Conservation (phyloP, 2,113 vertebrate genomes). For the Brachyhypopomus occidentalis region DNA sequence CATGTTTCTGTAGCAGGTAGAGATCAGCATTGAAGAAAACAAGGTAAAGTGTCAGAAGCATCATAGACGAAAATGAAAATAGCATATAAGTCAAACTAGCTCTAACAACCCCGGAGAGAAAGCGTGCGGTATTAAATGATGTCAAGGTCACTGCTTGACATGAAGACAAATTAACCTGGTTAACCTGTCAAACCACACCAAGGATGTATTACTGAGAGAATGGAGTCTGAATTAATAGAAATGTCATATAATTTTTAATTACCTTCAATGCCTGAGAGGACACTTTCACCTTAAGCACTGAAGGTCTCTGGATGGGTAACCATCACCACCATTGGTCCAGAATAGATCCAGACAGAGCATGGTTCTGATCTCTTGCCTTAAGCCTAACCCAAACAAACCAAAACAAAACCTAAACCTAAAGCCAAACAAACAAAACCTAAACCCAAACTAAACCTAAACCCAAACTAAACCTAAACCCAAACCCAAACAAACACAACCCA, state of each 20-base stretch:
- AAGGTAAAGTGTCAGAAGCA: not conserved
- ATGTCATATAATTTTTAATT: conserved; percentile 74
- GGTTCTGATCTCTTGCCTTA: no score
- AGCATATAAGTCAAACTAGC: not conserved
- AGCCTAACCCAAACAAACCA: not conserved
- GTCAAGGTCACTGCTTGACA: conserved; percentile 67
- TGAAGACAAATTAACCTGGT: conserved; percentile 63
- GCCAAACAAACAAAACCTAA: not conserved
- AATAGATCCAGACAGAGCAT: not conserved
- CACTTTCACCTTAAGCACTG: conserved; percentile 60
- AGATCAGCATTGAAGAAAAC: not conserved
- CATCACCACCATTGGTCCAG: conserved; percentile 38
- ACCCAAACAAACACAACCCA: not conserved
- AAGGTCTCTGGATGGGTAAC: conserved; percentile 55
- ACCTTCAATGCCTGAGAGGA: conserved; percentile 60
- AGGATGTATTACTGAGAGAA: conserved; percentile 64
- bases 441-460: not conserved
- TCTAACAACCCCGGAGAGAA: not conserved
- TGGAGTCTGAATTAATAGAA: conserved; percentile 70
- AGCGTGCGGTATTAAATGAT: conserved; percentile 61
- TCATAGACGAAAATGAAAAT: not conserved
- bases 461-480: not conserved
- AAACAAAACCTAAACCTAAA: not conserved
- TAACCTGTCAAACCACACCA: conserved; percentile 67
- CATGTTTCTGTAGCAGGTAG: not conserved